phyloP scores from a whole-genome alignment of 2,797 vertebrate genomes.

The Mus spretus region DNA sequence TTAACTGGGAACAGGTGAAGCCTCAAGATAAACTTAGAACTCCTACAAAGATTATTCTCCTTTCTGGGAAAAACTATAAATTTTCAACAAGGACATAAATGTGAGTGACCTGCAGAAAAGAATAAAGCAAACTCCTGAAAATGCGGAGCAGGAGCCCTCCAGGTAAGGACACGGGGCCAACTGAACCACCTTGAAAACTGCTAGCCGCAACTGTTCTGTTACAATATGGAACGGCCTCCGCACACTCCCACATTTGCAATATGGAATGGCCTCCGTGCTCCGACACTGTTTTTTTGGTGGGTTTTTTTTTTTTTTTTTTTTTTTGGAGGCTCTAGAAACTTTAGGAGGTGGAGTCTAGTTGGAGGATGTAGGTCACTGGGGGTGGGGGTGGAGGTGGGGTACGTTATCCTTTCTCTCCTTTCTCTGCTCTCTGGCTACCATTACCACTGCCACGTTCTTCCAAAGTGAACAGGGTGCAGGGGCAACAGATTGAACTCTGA shows the following conservation, averaged over 20 bases:
- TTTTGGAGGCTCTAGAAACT: not conserved
- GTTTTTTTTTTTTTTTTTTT: not conserved
- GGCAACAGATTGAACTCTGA: not conserved
- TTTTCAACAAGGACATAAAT: slow-evolving; percentile 50
- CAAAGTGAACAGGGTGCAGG: not conserved
- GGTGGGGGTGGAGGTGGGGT: not conserved
- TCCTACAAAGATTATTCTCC: not conserved
- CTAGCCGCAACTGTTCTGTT: not conserved
- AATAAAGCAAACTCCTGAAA: not conserved
- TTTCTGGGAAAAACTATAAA: not conserved
- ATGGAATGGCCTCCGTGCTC: not conserved
- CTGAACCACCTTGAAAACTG: not conserved
- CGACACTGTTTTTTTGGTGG: not conserved
- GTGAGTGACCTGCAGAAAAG: not conserved
- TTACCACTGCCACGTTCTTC: not conserved
- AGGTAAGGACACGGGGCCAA: not conserved
- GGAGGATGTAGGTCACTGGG: not conserved
- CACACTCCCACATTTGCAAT: not conserved
- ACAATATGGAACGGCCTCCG: not conserved
- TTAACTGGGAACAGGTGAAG: not conserved
- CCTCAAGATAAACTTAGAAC: not conserved
- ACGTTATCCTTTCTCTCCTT: not conserved
- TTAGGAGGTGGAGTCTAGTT: not conserved
- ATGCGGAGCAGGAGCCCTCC: not conserved
- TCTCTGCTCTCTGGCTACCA: not conserved